Evolutionary conservation across 2,797 vertebrate species (phyloP).

Genomic region (Enteromius mattozi): DNA sequence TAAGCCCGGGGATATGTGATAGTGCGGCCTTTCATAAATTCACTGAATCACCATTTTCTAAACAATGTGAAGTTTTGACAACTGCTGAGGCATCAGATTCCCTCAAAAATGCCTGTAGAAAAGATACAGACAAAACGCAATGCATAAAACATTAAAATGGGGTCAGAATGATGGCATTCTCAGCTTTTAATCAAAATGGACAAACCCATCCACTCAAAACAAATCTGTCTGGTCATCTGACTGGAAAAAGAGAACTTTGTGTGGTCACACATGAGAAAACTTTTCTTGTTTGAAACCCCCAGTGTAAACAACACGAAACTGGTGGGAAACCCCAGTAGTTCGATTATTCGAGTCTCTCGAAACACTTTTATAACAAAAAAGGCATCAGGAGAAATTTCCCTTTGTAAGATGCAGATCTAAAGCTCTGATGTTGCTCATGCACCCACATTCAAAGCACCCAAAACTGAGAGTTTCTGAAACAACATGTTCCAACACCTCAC

Average conservation of each 20-base stretch:
- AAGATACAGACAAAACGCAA: not conserved
- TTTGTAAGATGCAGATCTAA: slow-evolving; percentile 45
- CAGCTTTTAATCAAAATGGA: not conserved
- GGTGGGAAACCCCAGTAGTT: slow-evolving; percentile 45
- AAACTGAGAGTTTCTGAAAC: slow-evolving; percentile 51
- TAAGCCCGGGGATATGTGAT: slow-evolving; percentile 52
- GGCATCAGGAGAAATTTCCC: slow-evolving; percentile 58
- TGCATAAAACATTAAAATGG: not conserved
- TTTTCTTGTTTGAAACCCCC: slow-evolving; percentile 16
- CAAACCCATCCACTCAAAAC: not conserved
- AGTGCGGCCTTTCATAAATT: slow-evolving; percentile 22
- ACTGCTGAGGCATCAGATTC: slow-evolving; percentile 23
- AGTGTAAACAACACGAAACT: slow-evolving; percentile 6
- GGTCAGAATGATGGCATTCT: not conserved
- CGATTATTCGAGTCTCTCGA: slow-evolving; percentile 22
- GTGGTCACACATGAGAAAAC: not conserved
- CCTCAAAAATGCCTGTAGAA: not conserved
- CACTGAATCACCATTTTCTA: slow-evolving; percentile 15
- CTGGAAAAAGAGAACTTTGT: not conserved
- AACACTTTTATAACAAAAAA: slow-evolving; percentile 37
- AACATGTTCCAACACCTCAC: slow-evolving; percentile 63
- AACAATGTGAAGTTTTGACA: slow-evolving; percentile 18
- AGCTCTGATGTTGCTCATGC: slow-evolving; percentile 23
- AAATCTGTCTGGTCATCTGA: not conserved
- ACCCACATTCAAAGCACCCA: slow-evolving; percentile 34